Conservation (phyloP, 2,888 invertebrate genomes). For the Pollenia griseotomentosa region DNA sequence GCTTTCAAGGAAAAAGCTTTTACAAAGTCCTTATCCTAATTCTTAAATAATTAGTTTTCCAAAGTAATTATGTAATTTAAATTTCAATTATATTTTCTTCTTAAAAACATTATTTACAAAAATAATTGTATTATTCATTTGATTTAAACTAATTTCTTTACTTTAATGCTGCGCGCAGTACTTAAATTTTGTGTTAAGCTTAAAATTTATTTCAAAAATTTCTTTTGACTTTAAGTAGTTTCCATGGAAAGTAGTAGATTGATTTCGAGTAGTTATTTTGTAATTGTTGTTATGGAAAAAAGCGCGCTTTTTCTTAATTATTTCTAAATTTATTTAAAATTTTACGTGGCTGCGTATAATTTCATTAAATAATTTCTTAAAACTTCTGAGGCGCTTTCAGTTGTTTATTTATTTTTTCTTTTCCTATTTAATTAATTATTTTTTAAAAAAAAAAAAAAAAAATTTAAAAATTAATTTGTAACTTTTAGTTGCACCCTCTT, state of each 20-base stretch:
- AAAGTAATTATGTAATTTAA: neutral
- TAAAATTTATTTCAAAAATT: slow-evolving; percentile 17
- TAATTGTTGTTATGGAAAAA: slow-evolving; percentile 41
- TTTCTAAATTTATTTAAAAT: slow-evolving; percentile 4
- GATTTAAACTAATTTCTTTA: slow-evolving; percentile 16
- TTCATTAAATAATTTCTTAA: slow-evolving; percentile 31
- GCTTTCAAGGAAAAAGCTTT: slow-evolving; percentile 51
- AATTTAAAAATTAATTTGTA: slow-evolving; percentile 37
- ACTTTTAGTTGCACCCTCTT: slow-evolving; percentile 63
- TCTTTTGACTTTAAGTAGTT: slow-evolving; percentile 46
- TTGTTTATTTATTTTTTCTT: slow-evolving; percentile 35
- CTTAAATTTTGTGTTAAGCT: slow-evolving; percentile 11
- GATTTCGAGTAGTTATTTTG: slow-evolving; percentile 12
- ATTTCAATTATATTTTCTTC: slow-evolving; percentile 1
- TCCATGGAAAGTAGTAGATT: slow-evolving; percentile 56
- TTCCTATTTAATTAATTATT: slow-evolving; percentile 25
- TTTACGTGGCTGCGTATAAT: slow-evolving; percentile 66
- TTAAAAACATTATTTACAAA: neutral
- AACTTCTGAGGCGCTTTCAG: slow-evolving; percentile 74
- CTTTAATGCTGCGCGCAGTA: slow-evolving; percentile 66
- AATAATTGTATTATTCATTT: neutral
- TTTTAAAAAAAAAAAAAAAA: neutral
- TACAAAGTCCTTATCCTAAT: neutral
- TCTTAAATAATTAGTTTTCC: neutral
- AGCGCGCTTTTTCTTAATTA: slow-evolving; percentile 70